These are phyloP conservation scores for Neopipo cinnamomea DNA, from an alignment of 2,113 vertebrate species.

Conservation along the genomic window DNA sequence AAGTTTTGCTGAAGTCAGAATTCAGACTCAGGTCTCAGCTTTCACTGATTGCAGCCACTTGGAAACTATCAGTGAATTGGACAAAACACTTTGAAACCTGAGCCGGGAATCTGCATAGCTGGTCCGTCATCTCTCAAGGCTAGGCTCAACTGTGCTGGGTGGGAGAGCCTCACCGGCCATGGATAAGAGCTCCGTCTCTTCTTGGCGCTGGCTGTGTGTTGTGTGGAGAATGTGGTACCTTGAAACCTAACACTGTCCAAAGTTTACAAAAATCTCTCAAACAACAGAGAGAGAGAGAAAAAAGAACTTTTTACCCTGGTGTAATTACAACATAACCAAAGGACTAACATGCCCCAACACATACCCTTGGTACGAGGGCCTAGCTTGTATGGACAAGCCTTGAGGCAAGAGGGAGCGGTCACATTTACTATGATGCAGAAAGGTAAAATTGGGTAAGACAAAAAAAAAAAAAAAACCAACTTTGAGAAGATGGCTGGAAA, in stretches of 20 bases:
- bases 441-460: not conserved
- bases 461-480: not conserved
- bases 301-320: not conserved
- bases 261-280: not conserved
- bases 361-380: not conserved
- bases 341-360: not conserved
- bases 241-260: not conserved
- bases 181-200: not conserved
- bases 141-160: not conserved
- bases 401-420: conserved; percentile 14
- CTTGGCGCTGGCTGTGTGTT: not conserved
- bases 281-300: not conserved
- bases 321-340: not conserved
- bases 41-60: not conserved
- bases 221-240: not conserved
- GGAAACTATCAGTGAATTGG: not conserved
- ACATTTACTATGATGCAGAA: not conserved
- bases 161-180: not conserved
- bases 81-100: not conserved
- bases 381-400: conserved; percentile 11
- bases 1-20: not conserved
- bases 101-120: not conserved
- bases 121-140: not conserved
- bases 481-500: not conserved
- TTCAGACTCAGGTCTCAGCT: not conserved